Conservation (phyloP, 2,113 vertebrate genomes). For the Chloebia gouldiae region DNA sequence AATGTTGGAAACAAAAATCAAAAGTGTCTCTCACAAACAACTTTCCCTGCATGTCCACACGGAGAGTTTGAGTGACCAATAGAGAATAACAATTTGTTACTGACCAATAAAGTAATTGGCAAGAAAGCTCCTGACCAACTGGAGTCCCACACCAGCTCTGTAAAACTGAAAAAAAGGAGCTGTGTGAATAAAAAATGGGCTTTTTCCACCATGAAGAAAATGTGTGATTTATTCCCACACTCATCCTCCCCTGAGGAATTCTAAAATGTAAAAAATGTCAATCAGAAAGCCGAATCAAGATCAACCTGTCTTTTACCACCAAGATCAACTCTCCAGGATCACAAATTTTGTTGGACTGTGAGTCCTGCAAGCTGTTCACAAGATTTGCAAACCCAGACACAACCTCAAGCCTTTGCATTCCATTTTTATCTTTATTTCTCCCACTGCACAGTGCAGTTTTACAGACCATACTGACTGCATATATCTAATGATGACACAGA, state of each 20-base stretch:
- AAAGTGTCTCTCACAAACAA: background rate
- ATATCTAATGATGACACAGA: background rate
- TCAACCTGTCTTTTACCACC: background rate
- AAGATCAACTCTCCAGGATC: background rate
- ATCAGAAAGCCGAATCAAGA: background rate
- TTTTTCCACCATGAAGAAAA: background rate
- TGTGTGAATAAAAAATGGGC: background rate
- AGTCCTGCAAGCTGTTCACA: background rate
- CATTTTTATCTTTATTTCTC: background rate
- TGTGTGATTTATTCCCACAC: background rate
- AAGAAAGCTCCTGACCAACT: background rate
- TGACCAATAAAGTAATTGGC: background rate
- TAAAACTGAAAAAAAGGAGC: background rate
- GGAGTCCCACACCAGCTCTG: background rate
- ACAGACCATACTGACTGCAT: rapidly evolving
- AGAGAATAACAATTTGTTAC: background rate
- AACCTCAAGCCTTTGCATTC: background rate
- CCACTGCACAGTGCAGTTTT: background rate
- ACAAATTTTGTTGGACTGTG: background rate
- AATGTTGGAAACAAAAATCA: background rate
- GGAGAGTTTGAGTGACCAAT: background rate
- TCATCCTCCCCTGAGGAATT: background rate
- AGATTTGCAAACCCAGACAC: background rate
- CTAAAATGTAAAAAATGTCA: background rate
- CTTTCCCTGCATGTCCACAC: no score